Base-by-base conservation (phyloP, 2,888 invertebrate genomes). In the Stenolophus ochropezus region DNA sequence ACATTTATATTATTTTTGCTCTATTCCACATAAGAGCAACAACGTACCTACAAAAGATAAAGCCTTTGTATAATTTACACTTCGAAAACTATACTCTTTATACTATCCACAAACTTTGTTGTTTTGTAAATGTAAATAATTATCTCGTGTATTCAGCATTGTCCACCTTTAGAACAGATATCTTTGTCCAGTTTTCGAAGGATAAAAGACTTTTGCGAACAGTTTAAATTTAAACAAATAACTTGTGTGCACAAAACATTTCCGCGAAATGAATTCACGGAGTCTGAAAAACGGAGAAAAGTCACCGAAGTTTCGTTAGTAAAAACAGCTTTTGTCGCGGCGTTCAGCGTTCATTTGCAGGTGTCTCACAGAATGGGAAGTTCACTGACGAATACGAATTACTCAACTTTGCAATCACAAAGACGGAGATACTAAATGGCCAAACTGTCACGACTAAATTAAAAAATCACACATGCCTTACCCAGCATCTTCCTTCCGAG, bases 321-420 rank as follows among this genome's bases (percentile, higher is more conserved):
- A 42, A 42, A 42, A 42, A 42, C 33, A 42, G 33, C 33, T 42
- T 33, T 42, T 42, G 33, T 42, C 33, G 33, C 11, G 33, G 33
- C 33, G 33, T 42, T 42, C 33, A 58, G 65, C 78, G 65, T 78
- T 78, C 78, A 78, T 78, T 78, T 65, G 78, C 78, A 78, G 65
- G 78, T 78, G 51, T 42, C 33, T 42, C 33, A 42, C 33, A 42
- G 33, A 42, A 42, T 42, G 4, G 33, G 33, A 42, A 53, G 53
- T 20, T 18, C 53, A 20, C 53, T 14, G 53, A 53, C 53, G 20
- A 53, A 53, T 20, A 18, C 53, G 53, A 18, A 53, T 20, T 65
- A 42, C 33, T 42, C 33, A 42, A 42, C 8, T 42, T 42, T 42
- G 11, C 33, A 42, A 42, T 42, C 5, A 56, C 21, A 56, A 21